phyloP scores from a whole-genome alignment of 92 coral and sea anemone genomes.

The Anthopleura xanthogrammica region DNA sequence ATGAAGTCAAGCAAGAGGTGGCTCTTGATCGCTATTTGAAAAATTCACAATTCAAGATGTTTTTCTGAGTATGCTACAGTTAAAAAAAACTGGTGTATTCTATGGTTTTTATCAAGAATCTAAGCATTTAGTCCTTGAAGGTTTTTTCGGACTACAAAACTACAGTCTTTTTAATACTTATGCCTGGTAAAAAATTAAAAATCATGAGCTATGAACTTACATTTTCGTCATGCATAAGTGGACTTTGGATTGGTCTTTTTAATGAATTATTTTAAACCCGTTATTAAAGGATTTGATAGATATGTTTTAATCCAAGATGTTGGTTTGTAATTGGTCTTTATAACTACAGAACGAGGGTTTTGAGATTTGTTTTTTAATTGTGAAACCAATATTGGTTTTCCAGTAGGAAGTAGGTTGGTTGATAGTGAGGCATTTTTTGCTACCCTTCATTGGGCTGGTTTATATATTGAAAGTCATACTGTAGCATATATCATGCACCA shows the following conservation, averaged over 20 bases:
- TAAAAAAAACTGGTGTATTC: background rate
- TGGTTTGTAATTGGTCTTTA: background rate
- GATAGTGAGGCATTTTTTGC: too few species aligned
- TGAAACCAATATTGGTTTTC: background rate
- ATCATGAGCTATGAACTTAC: background rate
- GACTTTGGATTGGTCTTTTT: background rate
- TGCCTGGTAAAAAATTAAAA: background rate
- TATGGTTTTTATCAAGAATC: background rate
- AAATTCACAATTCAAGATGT: background rate
- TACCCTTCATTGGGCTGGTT: background rate
- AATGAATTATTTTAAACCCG: background rate
- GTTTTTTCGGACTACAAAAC: background rate
- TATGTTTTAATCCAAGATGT: background rate
- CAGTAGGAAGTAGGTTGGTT: background rate
- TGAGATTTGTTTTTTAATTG: background rate
- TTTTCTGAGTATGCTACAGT: background rate
- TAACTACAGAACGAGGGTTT: background rate
- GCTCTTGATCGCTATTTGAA: slow-evolving; percentile 20
- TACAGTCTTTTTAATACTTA: background rate
- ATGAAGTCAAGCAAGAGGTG: slow-evolving; percentile 16
- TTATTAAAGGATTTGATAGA: background rate
- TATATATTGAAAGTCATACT: background rate
- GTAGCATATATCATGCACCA: too few species aligned
- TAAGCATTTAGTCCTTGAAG: background rate
- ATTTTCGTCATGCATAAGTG: background rate